These are phyloP conservation scores for Palloptera scutellata DNA, from an alignment of 2,888 invertebrate species.

Conservation along the genomic window DNA sequence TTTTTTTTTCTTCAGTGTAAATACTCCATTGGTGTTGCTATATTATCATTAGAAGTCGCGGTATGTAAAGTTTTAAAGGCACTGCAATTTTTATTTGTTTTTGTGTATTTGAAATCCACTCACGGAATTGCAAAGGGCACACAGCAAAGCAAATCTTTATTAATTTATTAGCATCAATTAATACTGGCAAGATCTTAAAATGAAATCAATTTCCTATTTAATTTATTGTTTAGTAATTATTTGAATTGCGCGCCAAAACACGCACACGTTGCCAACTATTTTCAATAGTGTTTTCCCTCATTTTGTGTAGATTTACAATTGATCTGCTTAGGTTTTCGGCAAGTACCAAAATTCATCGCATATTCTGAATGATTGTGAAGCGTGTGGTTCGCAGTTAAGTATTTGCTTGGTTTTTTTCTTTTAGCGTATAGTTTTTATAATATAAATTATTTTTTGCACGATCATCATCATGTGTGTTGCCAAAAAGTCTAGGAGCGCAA, in stretches of 20 bases:
- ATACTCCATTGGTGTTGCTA: too few species aligned
- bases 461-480: constrained; percentile 28
- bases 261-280: background rate
- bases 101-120: too few species aligned
- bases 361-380: background rate
- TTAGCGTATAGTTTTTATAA: background rate
- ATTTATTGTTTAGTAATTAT: background rate
- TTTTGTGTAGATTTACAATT: background rate
- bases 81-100: too few species aligned
- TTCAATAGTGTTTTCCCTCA: background rate
- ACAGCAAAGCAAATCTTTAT: too few species aligned
- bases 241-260: constrained; percentile 4
- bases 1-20: too few species aligned
- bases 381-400: background rate
- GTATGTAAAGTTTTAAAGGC: too few species aligned
- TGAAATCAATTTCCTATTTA: too few species aligned
- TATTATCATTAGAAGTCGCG: too few species aligned
- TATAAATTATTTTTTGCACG: background rate
- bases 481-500: constrained; percentile 40
- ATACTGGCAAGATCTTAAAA: too few species aligned
- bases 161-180: too few species aligned
- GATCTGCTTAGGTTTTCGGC: background rate
- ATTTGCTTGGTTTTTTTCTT: background rate
- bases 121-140: too few species aligned
- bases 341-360: too few species aligned